Evolutionary conservation across 2,888 invertebrate genomes (phyloP).

Genomic region (Osmoderma eremita): DNA sequence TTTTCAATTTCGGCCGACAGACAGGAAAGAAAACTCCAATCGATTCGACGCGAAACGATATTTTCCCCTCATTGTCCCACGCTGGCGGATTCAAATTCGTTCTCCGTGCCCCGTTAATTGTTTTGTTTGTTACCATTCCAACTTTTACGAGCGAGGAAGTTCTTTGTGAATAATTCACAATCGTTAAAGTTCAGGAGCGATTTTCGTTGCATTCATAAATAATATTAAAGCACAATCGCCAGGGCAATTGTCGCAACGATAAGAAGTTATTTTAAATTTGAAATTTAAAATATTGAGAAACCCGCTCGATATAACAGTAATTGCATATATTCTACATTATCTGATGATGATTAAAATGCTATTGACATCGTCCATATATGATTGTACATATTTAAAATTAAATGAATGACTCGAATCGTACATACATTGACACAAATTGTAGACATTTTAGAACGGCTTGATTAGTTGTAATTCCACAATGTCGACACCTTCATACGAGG

Average conservation of each 20-base stretch:
- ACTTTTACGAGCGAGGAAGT: not conserved
- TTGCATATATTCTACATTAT: no score
- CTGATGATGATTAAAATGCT: no score
- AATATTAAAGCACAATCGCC: not conserved
- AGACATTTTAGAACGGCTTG: conserved; percentile 26
- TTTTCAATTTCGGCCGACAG: conserved; percentile 7
- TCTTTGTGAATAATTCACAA: conserved; percentile 2
- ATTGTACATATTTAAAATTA: no score
- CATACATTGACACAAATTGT: conserved; percentile 28
- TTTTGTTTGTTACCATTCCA: conserved; percentile 12
- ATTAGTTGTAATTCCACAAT: conserved; percentile 3
- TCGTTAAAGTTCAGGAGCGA: conserved; percentile 1
- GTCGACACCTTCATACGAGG: no score
- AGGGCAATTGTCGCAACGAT: not conserved
- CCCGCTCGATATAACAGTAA: no score
- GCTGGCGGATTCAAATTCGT: no score
- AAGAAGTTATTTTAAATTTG: no score
- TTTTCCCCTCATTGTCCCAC: no score
- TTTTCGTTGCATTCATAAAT: conserved; percentile 9
- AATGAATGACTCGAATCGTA: no score
- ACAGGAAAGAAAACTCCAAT: conserved; percentile 1
- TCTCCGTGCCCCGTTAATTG: not conserved
- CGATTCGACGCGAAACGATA: not conserved
- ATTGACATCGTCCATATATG: no score
- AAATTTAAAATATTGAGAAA: no score